These are phyloP conservation scores for Dascillus cervinus DNA, from an alignment of 2,888 invertebrate genomes.

Conservation along the genomic window DNA sequence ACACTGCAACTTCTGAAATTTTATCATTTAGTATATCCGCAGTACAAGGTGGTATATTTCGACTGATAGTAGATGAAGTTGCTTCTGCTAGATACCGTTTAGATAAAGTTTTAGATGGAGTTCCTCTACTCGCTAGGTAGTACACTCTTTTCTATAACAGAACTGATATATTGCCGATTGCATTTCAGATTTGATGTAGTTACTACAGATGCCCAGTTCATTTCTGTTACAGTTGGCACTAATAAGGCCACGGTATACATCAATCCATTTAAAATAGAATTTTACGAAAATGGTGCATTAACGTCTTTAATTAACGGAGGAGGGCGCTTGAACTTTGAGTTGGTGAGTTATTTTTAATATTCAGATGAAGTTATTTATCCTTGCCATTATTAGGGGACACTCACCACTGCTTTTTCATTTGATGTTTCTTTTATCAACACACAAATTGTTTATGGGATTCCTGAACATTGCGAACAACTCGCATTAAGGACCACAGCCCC, in stretches of 20 bases:
- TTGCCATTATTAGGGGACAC: too few relatives aligned
- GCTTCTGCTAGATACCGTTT: constrained; percentile 47
- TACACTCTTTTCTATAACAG: too few relatives aligned
- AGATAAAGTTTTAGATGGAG: constrained; percentile 41
- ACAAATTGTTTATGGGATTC: constrained; percentile 85
- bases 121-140: too few relatives aligned
- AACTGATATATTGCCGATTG: too few relatives aligned
- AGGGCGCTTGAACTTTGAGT: constrained; percentile 13
- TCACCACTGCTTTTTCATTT: constrained; percentile 78
- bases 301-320: constrained; percentile 51
- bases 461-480: constrained; percentile 88
- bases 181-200: too few relatives aligned
- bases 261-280: constrained; percentile 73
- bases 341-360: too few relatives aligned
- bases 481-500: constrained; percentile 49
- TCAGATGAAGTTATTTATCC: too few relatives aligned
- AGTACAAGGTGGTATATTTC: constrained; percentile 61
- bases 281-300: constrained; percentile 58
- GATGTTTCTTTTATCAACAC: constrained; percentile 87
- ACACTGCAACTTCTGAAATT: too few relatives aligned
- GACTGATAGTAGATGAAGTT: constrained; percentile 72
- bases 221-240: background rate
- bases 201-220: too few relatives aligned
- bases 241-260: constrained; percentile 2
- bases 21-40: too few relatives aligned